Evolutionary conservation across 2,888 invertebrate species (phyloP).

Genomic region (Apamea monoglypha): DNA sequence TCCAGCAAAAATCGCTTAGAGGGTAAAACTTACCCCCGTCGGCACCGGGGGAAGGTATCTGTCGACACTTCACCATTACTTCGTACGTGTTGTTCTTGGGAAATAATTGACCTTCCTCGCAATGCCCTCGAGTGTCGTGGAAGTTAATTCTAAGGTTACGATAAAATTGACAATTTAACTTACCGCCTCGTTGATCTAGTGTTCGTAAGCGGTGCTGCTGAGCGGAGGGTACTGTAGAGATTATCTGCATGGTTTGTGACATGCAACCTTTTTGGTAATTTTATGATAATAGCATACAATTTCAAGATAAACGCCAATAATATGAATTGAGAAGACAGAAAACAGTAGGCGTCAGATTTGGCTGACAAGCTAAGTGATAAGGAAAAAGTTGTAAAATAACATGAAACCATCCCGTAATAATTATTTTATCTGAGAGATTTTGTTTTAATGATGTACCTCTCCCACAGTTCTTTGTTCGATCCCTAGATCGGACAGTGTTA

Average conservation of each 20-base stretch:
- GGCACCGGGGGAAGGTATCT: background rate
- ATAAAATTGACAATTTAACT: background rate
- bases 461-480: background rate
- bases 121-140: background rate
- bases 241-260: background rate
- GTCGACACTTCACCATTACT: slow-evolving; percentile 2
- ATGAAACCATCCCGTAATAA: no score
- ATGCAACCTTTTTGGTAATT: background rate
- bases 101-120: background rate
- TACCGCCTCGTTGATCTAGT: background rate
- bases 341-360: no score
- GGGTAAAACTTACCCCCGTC: slow-evolving; percentile 15
- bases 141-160: background rate
- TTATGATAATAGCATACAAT: background rate
- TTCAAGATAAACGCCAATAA: background rate
- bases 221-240: background rate
- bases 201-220: background rate
- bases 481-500: no score
- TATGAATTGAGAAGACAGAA: no score
- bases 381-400: no score
- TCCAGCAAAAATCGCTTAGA: slow-evolving; percentile 47
- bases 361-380: background rate
- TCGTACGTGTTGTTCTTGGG: background rate
- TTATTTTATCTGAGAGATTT: no score
- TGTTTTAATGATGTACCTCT: no score